A percentile compares a stretch with the other conserved stretches of the same genome.
Conservation (phyloP, 1,140 invertebrate genomes). For the Drosophila kikkawai region DNA sequence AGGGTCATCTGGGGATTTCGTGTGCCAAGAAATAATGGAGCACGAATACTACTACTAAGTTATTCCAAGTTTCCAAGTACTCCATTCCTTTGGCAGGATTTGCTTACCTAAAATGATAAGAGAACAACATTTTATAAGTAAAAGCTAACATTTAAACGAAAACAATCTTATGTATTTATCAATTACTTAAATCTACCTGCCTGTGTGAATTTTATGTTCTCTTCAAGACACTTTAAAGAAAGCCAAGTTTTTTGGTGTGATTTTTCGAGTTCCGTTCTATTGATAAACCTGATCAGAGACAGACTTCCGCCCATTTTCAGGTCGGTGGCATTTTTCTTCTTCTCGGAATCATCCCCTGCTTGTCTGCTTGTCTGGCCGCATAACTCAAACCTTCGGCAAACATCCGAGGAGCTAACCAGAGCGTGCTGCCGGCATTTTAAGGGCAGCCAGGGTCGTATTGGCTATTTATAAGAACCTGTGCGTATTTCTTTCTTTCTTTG, state of each 20-base stretch:
- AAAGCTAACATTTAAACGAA: too few relatives aligned
- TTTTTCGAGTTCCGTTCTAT: constrained; percentile 48
- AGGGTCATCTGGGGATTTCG: constrained; percentile 39
- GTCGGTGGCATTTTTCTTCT: constrained; percentile 26
- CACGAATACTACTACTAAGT: neutral
- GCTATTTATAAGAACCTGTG: constrained; percentile 71
- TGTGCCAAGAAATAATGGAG: constrained; percentile 12
- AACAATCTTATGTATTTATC: neutral
- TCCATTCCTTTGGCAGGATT: neutral
- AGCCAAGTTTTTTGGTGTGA: neutral
- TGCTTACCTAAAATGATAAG: constrained; percentile 66
- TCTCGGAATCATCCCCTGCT: constrained; percentile 16
- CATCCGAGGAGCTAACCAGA: constrained; percentile 53
- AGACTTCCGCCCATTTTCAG: constrained; percentile 58
- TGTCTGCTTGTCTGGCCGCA: constrained; percentile 57
- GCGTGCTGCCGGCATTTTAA: constrained; percentile 71
- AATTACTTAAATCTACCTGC: neutral
- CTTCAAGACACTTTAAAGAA: neutral
- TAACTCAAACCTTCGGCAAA: constrained; percentile 51
- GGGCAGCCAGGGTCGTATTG: constrained; percentile 73
- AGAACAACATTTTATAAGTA: constrained; percentile 1
- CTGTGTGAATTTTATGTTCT: neutral
- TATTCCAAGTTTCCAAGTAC: neutral
- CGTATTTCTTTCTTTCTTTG: constrained; percentile 42
- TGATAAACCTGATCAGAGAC: constrained; percentile 32